Base-by-base conservation (phyloP, 2,888 invertebrate genomes). In the Sisyra nigra region DNA sequence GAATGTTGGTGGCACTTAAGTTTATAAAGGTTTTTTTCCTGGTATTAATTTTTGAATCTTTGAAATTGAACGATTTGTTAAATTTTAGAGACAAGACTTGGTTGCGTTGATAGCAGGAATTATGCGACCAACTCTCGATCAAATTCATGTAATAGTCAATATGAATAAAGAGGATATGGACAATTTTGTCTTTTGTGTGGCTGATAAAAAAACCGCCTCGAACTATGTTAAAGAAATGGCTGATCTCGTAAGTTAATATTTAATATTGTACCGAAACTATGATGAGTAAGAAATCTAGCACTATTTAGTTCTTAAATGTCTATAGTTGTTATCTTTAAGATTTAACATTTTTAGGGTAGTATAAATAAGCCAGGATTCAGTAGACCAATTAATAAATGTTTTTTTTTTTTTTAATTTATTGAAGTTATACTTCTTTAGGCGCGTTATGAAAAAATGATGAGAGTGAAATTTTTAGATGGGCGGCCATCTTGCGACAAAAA, bases 1-100 rank as follows among this genome's bases (percentile, higher is more conserved):
- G 96, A 30, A 92, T 97, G 92, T 68, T 97, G 43, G 85, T 96
- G 1, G 94, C 97, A 55, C 67, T 98, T 41, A 89, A 89, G 59
- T 75, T 97, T 49, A 78, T 96, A 41, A 97, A 93, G 68, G 77
- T 77, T 62, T 39, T 39, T 47, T 38, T 33, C 10, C 30, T 11
- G n/a, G 10, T 3, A 7, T 30, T 30, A 30, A 7, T 30, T 30
- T 7, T 8, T 13, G 11, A 13, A 13, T 33, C 30, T 9, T 8
- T 33, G 9, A 3, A 33, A 33, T 9, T 33, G 4, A 11, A 33
- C 33, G 5, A 11, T 33, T 3, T 5, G 4, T 4, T 33, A 6
- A 6, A 6, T 42, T 42, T 24, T 58, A 79, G 72, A 74, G 98
- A 32, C 98, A 98, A 69, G 97, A 98, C 63, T 65, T 98, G 41